These are phyloP conservation scores for Rousettus madagascariensis DNA, from an alignment of 2,797 vertebrate genomes.

Conservation along the genomic window DNA sequence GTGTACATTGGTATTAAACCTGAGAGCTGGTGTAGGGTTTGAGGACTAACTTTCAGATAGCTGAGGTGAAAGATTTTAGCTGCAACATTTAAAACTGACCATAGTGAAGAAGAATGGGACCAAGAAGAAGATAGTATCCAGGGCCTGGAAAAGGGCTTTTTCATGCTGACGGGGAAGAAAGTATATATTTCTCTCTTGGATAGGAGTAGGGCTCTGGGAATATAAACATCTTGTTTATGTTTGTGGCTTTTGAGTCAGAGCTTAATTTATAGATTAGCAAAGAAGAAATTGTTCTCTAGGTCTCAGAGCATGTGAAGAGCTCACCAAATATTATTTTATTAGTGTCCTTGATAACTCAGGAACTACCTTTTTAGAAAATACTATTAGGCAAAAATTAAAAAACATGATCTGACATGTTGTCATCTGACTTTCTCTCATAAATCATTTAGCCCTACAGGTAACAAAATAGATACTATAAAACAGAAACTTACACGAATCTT, in stretches of 20 bases:
- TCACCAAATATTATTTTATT: background rate
- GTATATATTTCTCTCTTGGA: background rate
- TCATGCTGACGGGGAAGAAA: background rate
- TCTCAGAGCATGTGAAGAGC: background rate
- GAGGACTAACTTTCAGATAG: background rate
- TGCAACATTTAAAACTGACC: background rate
- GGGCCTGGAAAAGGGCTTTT: background rate
- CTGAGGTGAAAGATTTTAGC: background rate
- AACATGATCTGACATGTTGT: background rate
- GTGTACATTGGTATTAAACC: background rate
- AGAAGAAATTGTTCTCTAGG: background rate
- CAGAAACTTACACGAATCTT: background rate
- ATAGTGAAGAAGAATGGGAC: background rate
- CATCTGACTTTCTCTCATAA: background rate
- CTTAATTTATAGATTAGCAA: background rate
- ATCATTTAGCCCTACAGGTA: background rate
- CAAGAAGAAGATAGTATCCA: background rate
- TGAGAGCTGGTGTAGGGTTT: background rate
- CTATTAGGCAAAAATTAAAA: background rate
- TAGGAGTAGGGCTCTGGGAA: background rate
- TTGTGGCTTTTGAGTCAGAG: background rate
- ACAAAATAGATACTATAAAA: background rate
- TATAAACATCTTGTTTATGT: background rate
- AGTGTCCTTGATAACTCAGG: background rate
- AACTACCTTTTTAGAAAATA: background rate